These are phyloP conservation scores for Ammospiza maritima DNA, from an alignment of 2,797 vertebrate species.

Conservation along the genomic window DNA sequence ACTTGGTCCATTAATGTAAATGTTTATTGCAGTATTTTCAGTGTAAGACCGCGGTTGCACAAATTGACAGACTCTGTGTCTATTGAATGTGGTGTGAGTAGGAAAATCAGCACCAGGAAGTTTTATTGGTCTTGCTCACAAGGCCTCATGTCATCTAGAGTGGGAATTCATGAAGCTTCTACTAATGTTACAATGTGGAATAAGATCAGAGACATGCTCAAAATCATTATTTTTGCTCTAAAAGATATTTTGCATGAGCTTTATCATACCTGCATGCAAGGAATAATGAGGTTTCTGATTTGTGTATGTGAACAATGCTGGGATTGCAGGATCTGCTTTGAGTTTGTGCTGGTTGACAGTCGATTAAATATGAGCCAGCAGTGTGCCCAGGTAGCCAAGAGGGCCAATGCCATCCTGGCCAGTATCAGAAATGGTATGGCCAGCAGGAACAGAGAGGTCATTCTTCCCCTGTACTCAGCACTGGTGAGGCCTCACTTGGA, in stretches of 20 bases:
- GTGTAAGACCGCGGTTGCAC: not conserved
- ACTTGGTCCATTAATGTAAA: not conserved
- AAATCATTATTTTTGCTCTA: not conserved
- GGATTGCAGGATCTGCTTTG: not conserved
- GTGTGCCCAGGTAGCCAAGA: no score
- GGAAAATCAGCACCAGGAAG: not conserved
- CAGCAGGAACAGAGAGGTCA: no score
- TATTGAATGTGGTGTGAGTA: rapidly evolving
- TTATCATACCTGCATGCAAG: not conserved
- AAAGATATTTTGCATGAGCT: not conserved
- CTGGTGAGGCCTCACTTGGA: no score
- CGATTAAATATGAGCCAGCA: no score
- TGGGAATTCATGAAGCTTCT: not conserved
- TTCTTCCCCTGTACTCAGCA: no score
- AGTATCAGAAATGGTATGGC: no score
- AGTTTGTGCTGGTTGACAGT: no score
- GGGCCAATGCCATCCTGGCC: no score
- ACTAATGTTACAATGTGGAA: not conserved
- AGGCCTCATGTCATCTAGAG: not conserved
- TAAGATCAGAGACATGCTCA: not conserved
- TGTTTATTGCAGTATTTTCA: not conserved
- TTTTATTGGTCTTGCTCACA: not conserved
- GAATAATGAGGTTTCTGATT: not conserved
- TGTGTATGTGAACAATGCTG: not conserved
- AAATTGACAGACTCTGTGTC: not conserved